A percentile compares a stretch with the other conserved stretches of the same genome.
Evolutionary conservation across 2,888 invertebrate genomes (phyloP).

Genomic region (Alloscopus bannaensis): DNA sequence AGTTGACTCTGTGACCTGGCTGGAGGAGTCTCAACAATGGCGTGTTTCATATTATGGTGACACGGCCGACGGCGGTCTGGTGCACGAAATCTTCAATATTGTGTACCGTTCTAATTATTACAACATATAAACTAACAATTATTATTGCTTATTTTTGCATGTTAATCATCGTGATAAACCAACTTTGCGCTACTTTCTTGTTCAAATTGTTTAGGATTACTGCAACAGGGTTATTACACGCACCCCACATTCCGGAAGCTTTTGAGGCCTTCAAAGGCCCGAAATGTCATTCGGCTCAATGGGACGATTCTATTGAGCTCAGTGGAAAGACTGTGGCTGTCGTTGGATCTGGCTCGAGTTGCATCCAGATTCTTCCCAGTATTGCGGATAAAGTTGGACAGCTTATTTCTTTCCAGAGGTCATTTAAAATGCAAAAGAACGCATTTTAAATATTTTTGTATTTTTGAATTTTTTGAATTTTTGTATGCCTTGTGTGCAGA

Average conservation of each 20-base stretch:
- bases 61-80: neutral
- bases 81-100: too few relatives aligned
- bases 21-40: constrained; percentile 42
- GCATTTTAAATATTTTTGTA: too few relatives aligned
- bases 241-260: neutral
- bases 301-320: neutral
- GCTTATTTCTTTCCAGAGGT: neutral
- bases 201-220: constrained; percentile 4
- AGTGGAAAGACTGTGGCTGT: neutral
- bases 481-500: too few relatives aligned
- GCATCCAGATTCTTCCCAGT: constrained; percentile 1
- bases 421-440: too few relatives aligned
- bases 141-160: too few relatives aligned
- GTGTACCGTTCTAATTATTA: too few relatives aligned
- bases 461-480: too few relatives aligned
- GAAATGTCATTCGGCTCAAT: neutral
- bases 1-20: constrained; percentile 49
- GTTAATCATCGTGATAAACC: too few relatives aligned
- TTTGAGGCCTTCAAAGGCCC: neutral
- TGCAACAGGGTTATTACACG: neutral
- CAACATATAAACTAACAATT: too few relatives aligned
- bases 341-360: constrained; percentile 3
- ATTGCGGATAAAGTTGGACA: neutral
- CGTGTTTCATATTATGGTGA: constrained; percentile 21
- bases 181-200: constrained; percentile 27